Evolutionary conservation across 2,888 invertebrate genomes (phyloP), one percentile per base, ranked within the genome.

Genomic region (Lamproptera curius): DNA sequence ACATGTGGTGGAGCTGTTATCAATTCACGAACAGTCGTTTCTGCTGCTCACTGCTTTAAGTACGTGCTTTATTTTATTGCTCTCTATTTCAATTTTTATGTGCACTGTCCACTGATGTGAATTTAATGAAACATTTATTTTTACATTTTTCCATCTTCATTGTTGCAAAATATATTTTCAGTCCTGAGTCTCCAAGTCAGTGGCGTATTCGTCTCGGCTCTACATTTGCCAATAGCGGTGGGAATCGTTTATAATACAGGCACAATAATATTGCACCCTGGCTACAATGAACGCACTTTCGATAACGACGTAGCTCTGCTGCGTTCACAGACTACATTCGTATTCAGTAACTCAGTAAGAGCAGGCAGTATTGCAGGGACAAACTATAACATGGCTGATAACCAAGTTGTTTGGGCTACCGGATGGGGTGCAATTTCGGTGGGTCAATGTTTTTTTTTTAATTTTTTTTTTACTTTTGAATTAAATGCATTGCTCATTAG

Each of bases 231-330:
- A 64, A 57, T 56, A 66, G 67, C 42, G 71, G 72, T 5, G 75
- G 75, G 14, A 44, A 37, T 33, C 3, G 57, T 70, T 1, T 57
- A 62, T 52, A 46, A 42, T 5, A n/a, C 49, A 4, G 17, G 17
- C 0, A 16, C 15, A 2, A 50, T 61, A 20, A 53, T 69, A 47
- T 51, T 54, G 10, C 69, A 73, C 46, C 62, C 67, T 0, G 34
- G 41, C 20, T 72, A 57, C 55, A 58, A 63, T 40, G 1, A 31
- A 1, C 2, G 36, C 1, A 61, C 39, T 1, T 0, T 15, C 0
- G 61, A 77, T 42, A 65, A 62, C 28, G 77, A 78, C 13, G 42
- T 77, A 1, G 65, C 73, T 0, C 53, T 78, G 5, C 11, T 77
- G 5, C 65, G 59, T 1, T 56, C 63, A 1, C 9, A 43, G 3